These are phyloP conservation scores for Anarrhichthys ocellatus DNA, from an alignment of 2,113 vertebrate species.

Conservation along the genomic window DNA sequence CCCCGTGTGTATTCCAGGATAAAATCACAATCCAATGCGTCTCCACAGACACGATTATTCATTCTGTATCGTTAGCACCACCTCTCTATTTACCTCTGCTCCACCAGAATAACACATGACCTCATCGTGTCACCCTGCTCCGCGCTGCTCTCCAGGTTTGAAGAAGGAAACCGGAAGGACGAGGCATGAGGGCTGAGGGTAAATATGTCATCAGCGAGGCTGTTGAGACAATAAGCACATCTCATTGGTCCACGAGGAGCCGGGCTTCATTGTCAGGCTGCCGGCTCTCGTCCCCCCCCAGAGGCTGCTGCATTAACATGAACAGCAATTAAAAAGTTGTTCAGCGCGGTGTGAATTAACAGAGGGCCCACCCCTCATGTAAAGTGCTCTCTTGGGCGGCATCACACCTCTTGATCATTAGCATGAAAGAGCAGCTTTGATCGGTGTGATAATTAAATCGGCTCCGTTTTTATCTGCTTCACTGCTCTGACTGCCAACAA, in stretches of 20 bases:
- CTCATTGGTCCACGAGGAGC: background rate
- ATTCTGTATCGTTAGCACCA: background rate
- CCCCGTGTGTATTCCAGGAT: background rate
- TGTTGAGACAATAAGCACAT: conserved; percentile 6
- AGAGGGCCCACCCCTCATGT: background rate
- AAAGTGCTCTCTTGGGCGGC: conserved; percentile 1
- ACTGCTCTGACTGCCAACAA: conserved; percentile 1
- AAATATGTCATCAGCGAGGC: conserved; percentile 34
- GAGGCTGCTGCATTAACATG: conserved; percentile 26
- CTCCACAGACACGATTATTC: background rate
- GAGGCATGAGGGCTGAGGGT: background rate
- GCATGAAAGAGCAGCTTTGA: conserved; percentile 26
- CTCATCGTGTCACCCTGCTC: conserved; percentile 2
- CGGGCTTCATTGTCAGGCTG: conserved; percentile 10
- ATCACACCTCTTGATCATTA: conserved; percentile 17
- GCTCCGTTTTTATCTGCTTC: conserved; percentile 7
- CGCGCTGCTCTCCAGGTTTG: background rate
- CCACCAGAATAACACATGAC: background rate
- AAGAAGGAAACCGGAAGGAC: conserved; percentile 53
- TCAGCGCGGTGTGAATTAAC: background rate
- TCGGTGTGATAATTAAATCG: conserved; percentile 1
- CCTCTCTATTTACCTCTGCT: conserved; percentile 21
- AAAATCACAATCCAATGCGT: accelerated
- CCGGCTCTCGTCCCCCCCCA: background rate
- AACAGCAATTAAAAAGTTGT: background rate